phyloP scores from a whole-genome alignment of 2,797 vertebrate genomes.

The Gobio occitaniae region DNA sequence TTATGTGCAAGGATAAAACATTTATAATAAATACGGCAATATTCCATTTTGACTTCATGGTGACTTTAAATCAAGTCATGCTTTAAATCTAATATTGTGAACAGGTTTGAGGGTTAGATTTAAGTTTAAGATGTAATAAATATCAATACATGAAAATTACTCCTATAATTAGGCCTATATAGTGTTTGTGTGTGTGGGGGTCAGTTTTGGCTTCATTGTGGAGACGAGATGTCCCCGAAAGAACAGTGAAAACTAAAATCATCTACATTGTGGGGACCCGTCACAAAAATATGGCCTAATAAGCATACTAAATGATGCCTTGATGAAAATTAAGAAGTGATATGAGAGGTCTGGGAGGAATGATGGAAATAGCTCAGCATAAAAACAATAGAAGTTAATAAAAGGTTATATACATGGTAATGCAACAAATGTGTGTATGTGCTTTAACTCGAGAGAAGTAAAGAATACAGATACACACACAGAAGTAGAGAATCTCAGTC shows the following conservation, averaged over 20 bases:
- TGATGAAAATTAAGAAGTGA: neutral
- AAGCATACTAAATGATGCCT: neutral
- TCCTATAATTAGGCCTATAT: too few species aligned
- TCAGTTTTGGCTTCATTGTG: neutral
- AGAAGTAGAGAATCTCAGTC: constrained; percentile 6
- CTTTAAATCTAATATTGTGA: neutral
- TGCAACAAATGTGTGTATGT: neutral
- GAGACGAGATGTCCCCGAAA: neutral
- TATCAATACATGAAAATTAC: neutral
- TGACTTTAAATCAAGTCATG: neutral
- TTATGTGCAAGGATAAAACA: neutral
- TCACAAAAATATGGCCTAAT: neutral
- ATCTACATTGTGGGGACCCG: neutral
- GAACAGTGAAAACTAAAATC: neutral
- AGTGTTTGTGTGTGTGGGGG: neutral
- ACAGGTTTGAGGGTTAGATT: neutral
- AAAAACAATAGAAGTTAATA: neutral
- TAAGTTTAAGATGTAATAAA: neutral
- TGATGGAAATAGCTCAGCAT: neutral
- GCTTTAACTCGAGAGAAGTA: neutral
- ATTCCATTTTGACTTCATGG: neutral
- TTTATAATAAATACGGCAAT: neutral
- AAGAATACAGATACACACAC: neutral
- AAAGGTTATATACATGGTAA: neutral
- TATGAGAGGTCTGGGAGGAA: neutral